Evolutionary conservation across 2,113 vertebrate species (phyloP).

Genomic region (Thermophis baileyi): DNA sequence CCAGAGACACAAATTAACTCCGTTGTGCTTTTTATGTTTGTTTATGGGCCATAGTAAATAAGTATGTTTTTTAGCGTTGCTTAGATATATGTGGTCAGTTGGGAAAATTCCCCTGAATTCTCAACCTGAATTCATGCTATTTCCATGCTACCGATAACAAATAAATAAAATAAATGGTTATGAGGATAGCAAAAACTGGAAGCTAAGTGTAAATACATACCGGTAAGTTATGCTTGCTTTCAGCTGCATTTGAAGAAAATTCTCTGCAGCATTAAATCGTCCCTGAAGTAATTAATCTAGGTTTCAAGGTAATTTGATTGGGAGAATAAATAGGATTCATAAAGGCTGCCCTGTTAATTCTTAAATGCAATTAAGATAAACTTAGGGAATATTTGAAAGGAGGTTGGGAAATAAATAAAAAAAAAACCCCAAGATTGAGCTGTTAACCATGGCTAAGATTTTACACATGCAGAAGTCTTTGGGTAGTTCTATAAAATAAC

Average conservation of each 20-base stretch:
- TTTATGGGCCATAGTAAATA: neutral
- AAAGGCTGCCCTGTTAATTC: neutral
- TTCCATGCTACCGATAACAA: neutral
- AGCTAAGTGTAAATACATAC: too few relatives aligned
- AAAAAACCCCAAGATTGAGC: neutral
- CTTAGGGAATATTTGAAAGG: neutral
- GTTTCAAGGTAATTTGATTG: neutral
- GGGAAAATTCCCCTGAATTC: neutral
- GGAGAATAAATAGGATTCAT: neutral
- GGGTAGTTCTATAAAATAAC: neutral
- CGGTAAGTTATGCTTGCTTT: neutral
- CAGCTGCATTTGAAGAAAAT: neutral
- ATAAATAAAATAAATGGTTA: neutral
- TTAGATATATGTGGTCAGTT: constrained; percentile 6
- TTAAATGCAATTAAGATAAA: neutral
- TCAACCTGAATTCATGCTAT: too few relatives aligned
- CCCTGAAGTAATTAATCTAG: neutral
- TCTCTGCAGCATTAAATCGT: too few relatives aligned
- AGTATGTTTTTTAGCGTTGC: neutral
- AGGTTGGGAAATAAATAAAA: too few relatives aligned
- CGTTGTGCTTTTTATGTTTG: neutral
- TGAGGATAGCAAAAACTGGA: neutral
- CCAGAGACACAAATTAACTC: constrained; percentile 25
- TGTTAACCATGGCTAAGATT: neutral
- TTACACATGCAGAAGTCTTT: neutral